Conservation (phyloP, 1,140 invertebrate genomes). For the Delia radicum region DNA sequence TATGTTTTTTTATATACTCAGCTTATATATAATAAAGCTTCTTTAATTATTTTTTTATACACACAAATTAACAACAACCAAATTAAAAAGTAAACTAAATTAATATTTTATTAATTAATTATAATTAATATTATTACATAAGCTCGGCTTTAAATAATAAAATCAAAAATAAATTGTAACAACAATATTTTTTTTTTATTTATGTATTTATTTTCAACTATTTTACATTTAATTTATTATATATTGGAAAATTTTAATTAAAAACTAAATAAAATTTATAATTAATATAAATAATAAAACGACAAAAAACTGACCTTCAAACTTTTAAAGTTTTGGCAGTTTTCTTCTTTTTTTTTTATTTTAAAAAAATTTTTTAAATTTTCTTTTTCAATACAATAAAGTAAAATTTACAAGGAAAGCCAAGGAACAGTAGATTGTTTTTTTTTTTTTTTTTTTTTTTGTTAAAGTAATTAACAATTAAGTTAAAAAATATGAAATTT, state of each 20-base stretch:
- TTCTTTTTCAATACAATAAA: neutral
- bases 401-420: neutral
- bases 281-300: neutral
- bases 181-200: neutral
- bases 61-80: conserved; percentile 26
- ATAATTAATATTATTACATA: conserved; percentile 24
- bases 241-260: neutral
- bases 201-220: neutral
- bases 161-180: neutral
- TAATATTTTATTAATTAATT: conserved; percentile 21
- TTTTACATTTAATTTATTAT: conserved; percentile 5
- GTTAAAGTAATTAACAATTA: neutral
- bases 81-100: too few species aligned
- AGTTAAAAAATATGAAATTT: too few species aligned
- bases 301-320: neutral
- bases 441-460: too few species aligned
- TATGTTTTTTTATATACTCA: conserved; percentile 5
- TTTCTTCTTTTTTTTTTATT: conserved; percentile 2
- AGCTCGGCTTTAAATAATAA: conserved; percentile 25
- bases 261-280: neutral
- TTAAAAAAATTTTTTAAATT: neutral
- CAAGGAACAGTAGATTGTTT: neutral
- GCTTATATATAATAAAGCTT: conserved; percentile 25
- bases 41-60: conserved; percentile 19
- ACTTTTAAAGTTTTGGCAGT: conserved; percentile 56